Percentiles rank a stretch among this genome's conserved stretches.
These are phyloP conservation scores for Sciurus niger DNA, from an alignment of 2,113 vertebrate genomes.

Conservation along the genomic window DNA sequence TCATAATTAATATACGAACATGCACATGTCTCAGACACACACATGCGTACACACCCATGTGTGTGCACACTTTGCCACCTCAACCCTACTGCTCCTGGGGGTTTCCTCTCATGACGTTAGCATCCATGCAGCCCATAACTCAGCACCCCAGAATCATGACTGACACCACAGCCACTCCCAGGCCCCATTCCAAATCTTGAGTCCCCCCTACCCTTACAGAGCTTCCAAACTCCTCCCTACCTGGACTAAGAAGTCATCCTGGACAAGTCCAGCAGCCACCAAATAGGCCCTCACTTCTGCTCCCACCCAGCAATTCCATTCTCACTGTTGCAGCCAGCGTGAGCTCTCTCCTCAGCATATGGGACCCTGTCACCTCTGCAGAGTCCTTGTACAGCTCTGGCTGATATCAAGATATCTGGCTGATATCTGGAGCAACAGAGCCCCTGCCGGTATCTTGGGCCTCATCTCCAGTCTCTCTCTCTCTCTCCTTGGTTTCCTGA, in stretches of 20 bases:
- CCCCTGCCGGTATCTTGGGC: background rate
- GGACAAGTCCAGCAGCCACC: background rate
- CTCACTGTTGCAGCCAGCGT: too few species aligned
- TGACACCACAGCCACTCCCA: background rate
- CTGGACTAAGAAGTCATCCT: background rate
- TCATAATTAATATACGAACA: background rate
- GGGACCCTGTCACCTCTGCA: background rate
- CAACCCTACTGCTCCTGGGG: background rate
- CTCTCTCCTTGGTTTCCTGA: background rate
- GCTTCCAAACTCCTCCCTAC: background rate
- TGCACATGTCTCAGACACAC: background rate
- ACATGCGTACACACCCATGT: background rate
- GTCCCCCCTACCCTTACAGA: background rate
- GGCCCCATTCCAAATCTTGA: background rate
- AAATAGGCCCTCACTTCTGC: background rate
- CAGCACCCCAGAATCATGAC: background rate
- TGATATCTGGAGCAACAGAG: background rate
- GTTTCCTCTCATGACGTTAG: background rate
- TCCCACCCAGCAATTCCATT: background rate
- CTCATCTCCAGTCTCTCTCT: background rate
- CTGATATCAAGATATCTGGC: background rate
- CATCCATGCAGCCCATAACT: background rate
- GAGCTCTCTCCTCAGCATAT: background rate
- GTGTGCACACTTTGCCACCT: background rate
- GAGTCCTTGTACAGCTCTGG: background rate